Conservation (phyloP, 2,888 invertebrate genomes). For the Eurytoma californica region DNA sequence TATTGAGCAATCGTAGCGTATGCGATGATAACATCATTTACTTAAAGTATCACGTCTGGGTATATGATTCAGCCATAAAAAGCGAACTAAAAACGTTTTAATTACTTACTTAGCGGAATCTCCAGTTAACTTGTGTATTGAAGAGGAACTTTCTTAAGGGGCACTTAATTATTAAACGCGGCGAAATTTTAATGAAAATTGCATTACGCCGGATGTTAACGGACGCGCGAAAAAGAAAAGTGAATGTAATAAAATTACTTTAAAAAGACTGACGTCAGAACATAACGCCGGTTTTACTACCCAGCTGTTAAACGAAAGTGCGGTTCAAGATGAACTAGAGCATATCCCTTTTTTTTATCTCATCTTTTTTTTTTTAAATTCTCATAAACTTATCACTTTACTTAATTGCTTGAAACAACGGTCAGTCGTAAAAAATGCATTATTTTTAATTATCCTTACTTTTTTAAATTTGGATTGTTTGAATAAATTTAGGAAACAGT, state of each 20-base stretch:
- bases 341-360: neutral
- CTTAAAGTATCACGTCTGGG: too few relatives aligned
- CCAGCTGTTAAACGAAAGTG: conserved; percentile 22
- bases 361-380: neutral
- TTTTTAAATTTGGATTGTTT: too few relatives aligned
- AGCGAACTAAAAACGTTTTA: conserved; percentile 25
- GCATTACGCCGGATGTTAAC: conserved; percentile 11
- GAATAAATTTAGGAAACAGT: too few relatives aligned
- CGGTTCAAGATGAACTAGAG: neutral
- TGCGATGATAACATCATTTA: too few relatives aligned
- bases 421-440: neutral
- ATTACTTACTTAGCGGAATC: conserved; percentile 8
- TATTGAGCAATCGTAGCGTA: too few relatives aligned
- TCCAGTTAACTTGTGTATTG: conserved; percentile 4
- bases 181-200: conserved; percentile 48
- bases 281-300: conserved; percentile 22
- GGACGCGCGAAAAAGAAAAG: conserved; percentile 23
- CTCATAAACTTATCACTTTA: neutral
- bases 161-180: conserved; percentile 37
- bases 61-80: conserved; percentile 1
- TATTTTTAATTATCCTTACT: neutral
- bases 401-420: neutral
- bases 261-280: neutral
- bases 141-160: conserved; percentile 32
- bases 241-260: conserved; percentile 34